phyloP scores from a whole-genome alignment of 2,888 invertebrate genomes.

The Tetramorium bicarinatum region DNA sequence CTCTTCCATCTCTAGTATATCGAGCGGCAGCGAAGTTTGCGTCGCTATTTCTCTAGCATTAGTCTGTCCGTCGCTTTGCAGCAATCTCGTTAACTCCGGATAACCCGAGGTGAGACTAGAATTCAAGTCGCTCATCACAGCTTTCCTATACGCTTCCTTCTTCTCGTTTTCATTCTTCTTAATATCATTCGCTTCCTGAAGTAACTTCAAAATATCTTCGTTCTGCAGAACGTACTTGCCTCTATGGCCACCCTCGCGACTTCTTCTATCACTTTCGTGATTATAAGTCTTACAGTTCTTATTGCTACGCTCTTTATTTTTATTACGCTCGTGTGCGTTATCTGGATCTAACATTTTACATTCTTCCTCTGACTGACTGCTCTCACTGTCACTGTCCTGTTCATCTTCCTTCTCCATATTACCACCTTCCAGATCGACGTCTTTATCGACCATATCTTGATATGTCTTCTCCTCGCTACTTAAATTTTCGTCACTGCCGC shows the following conservation, averaged over 20 bases:
- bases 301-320: conserved; percentile 80
- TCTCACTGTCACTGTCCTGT: conserved; percentile 80
- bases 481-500: conserved; percentile 82
- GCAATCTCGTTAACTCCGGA: conserved; percentile 80
- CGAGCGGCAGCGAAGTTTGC: conserved; percentile 84
- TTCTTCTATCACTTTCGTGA: conserved; percentile 73
- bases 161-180: conserved; percentile 78
- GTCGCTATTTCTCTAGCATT: conserved; percentile 84
- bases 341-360: conserved; percentile 80
- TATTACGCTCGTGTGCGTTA: conserved; percentile 75
- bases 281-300: conserved; percentile 75
- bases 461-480: conserved; percentile 79
- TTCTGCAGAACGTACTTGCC: conserved; percentile 82
- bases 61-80: conserved; percentile 77
- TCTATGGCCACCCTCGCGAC: conserved; percentile 77
- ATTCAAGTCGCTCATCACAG: conserved; percentile 79
- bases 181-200: conserved; percentile 79
- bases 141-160: conserved; percentile 78
- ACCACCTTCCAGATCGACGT: conserved; percentile 77
- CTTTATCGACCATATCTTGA: conserved; percentile 66
- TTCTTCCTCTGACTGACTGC: conserved; percentile 82
- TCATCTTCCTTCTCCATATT: conserved; percentile 79
- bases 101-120: conserved; percentile 82
- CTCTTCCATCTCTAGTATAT: conserved; percentile 85
- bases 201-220: conserved; percentile 79